Evolutionary conservation across 1,140 invertebrate genomes (phyloP).

Genomic region (Protaetia brevitarsis): DNA sequence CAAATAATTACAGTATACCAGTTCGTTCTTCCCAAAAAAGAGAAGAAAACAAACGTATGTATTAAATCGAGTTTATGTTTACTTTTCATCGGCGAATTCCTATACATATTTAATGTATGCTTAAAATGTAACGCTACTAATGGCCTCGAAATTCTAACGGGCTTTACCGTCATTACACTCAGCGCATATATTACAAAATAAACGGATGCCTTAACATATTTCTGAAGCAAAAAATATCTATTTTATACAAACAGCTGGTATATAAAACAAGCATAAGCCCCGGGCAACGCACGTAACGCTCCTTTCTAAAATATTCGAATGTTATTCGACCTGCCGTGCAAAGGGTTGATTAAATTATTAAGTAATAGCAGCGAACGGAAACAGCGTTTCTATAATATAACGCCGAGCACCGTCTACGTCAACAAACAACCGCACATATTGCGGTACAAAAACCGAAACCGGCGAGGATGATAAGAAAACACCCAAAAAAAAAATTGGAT

Average conservation of each 20-base stretch:
- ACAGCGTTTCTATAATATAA: background rate
- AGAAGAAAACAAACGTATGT: too few species aligned
- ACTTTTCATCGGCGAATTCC: too few species aligned
- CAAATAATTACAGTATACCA: too few species aligned
- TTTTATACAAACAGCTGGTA: background rate
- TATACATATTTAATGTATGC: too few species aligned
- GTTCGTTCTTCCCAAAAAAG: too few species aligned
- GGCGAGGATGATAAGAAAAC: background rate
- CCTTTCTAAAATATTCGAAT: background rate
- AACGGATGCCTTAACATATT: background rate
- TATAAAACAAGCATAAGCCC: background rate
- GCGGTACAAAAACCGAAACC: background rate
- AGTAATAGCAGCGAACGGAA: background rate
- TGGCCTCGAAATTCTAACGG: too few species aligned
- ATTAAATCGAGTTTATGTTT: too few species aligned
- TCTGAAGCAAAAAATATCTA: background rate
- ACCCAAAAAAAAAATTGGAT: too few species aligned
- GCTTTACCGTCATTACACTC: too few species aligned
- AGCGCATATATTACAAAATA: background rate
- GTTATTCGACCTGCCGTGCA: background rate
- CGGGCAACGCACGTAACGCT: background rate
- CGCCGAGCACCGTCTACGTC: background rate
- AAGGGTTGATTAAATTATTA: background rate
- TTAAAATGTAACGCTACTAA: too few species aligned
- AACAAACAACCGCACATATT: background rate